Evolutionary conservation across 2,888 invertebrate species (phyloP).

Genomic region (Pyralis farinalis): DNA sequence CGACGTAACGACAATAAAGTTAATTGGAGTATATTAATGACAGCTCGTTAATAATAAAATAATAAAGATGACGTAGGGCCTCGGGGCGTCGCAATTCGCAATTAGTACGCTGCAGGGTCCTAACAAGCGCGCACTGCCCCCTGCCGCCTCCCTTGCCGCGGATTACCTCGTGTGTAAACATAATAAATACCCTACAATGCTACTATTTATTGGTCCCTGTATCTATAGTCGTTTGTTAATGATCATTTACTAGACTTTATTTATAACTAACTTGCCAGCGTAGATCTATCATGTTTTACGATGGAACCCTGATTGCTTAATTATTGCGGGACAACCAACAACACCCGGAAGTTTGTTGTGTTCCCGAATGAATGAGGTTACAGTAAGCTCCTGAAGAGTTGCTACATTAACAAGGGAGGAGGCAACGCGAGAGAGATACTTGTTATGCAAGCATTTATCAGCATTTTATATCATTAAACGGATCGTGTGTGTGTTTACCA

Average conservation of each 20-base stretch:
- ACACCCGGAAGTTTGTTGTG: no score
- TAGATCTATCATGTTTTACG: no score
- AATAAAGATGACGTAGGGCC: constrained; percentile 62
- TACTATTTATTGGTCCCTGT: constrained; percentile 8
- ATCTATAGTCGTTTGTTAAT: background rate
- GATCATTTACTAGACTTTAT: background rate
- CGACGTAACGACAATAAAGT: constrained; percentile 69
- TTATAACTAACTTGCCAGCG: no score
- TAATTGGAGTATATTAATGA: constrained; percentile 75
- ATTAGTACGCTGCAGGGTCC: constrained; percentile 46
- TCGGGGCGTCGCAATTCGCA: constrained; percentile 46
- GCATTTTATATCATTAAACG: no score
- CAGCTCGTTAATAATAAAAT: constrained; percentile 68
- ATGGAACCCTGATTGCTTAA: no score
- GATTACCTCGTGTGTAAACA: constrained; percentile 12
- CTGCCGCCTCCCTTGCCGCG: constrained; percentile 1
- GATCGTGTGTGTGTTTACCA: no score
- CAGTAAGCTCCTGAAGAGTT: no score
- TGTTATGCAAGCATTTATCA: no score
- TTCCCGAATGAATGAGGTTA: no score
- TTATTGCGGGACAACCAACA: no score
- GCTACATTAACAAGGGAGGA: no score
- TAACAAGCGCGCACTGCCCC: constrained; percentile 13
- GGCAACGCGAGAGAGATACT: no score
- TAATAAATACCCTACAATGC: constrained; percentile 12